Evolutionary conservation across 2,888 invertebrate species (phyloP).

Genomic region (Odontocolon sp.): DNA sequence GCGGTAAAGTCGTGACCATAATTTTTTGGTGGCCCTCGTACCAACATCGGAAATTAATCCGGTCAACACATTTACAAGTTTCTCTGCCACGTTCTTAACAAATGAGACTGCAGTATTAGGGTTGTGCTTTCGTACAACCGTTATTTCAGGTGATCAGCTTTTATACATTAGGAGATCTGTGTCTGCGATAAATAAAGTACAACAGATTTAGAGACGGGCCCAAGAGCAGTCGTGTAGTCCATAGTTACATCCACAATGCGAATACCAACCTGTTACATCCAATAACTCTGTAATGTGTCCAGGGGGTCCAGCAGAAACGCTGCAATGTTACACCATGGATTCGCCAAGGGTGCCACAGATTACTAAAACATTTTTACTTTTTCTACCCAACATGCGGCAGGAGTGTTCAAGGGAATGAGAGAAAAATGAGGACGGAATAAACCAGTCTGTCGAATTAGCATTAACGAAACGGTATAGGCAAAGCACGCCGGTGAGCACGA

Average conservation of each 20-base stretch:
- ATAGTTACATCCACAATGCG: too few relatives aligned
- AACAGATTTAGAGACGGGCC: too few relatives aligned
- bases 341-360: constrained; percentile 41
- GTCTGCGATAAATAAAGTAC: too few relatives aligned
- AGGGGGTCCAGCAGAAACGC: constrained; percentile 32
- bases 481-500: constrained; percentile 23
- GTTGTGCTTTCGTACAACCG: too few relatives aligned
- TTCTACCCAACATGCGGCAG: constrained; percentile 31
- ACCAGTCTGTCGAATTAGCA: constrained; percentile 52
- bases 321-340: not conserved
- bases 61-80: not conserved
- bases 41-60: constrained; percentile 16
- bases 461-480: constrained; percentile 51
- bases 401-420: constrained; percentile 5
- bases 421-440: constrained; percentile 12
- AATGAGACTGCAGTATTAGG: not conserved
- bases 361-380: constrained; percentile 16
- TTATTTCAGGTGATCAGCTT: too few relatives aligned
- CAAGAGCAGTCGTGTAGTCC: too few relatives aligned
- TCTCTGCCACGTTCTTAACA: not conserved
- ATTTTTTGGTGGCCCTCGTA: constrained; percentile 33
- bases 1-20: constrained; percentile 44
- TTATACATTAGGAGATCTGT: too few relatives aligned
- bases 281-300: constrained; percentile 18
- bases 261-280: constrained; percentile 24